Evolutionary conservation across 2,888 invertebrate genomes (phyloP).

Genomic region (Pristionchus entomophagus): DNA sequence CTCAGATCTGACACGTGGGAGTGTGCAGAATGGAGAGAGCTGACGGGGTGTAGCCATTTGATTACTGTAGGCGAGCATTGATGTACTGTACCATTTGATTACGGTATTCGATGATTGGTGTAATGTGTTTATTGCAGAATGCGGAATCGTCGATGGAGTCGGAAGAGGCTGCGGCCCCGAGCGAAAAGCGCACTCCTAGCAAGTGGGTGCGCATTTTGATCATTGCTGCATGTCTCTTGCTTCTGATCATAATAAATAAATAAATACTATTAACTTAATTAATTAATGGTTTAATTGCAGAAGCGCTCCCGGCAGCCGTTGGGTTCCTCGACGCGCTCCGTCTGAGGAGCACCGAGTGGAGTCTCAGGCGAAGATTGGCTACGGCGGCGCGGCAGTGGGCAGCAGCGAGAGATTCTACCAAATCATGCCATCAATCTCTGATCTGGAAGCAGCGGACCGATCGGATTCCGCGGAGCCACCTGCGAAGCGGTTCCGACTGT

Average conservation of each 20-base stretch:
- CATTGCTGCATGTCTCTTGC: background rate
- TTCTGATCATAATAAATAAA: too few relatives aligned
- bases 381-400: background rate
- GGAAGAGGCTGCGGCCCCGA: background rate
- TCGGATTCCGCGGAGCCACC: background rate
- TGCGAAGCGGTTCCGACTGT: background rate
- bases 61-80: background rate
- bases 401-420: background rate
- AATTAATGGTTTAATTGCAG: background rate
- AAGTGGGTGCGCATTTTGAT: constrained; percentile 40
- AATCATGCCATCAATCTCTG: background rate
- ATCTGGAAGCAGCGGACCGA: background rate
- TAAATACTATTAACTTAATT: background rate
- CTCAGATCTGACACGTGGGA: too few relatives aligned
- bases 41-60: background rate
- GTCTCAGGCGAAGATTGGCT: background rate
- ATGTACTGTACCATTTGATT: background rate
- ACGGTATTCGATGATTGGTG: too few relatives aligned
- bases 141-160: background rate
- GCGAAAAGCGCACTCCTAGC: background rate
- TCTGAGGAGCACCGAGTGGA: too few relatives aligned
- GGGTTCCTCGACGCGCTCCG: background rate
- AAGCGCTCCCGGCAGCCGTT: constrained; percentile 17
- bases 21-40: too few relatives aligned
- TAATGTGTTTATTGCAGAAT: background rate